Percentiles rank a stretch among this genome's conserved stretches.
Conservation (phyloP, 2,888 invertebrate species). For the Tanytarsus gracilentus region DNA sequence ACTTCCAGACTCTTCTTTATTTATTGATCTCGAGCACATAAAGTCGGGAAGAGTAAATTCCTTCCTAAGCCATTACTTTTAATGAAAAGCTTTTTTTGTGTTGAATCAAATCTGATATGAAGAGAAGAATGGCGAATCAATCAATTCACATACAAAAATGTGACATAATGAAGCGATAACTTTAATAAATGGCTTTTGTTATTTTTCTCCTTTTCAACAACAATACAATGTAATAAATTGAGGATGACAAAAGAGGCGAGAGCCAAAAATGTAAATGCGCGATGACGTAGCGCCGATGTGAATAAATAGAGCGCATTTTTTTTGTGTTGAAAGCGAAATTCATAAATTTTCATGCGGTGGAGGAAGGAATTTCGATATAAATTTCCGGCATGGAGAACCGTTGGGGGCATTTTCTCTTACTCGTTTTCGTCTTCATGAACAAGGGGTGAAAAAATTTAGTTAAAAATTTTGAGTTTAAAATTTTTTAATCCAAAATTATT, state of each 20-base stretch:
- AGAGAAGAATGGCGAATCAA: background rate
- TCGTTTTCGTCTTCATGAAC: no score
- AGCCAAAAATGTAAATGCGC: no score
- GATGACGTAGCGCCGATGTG: no score
- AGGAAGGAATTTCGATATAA: constrained; percentile 5
- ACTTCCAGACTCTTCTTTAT: no score
- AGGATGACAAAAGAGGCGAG: background rate
- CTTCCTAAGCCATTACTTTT: constrained; percentile 7
- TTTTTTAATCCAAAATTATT: no score
- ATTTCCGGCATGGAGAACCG: constrained; percentile 2
- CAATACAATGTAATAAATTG: constrained; percentile 9
- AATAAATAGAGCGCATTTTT: no score
- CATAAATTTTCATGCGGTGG: no score
- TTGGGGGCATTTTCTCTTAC: no score
- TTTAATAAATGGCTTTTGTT: constrained; percentile 15
- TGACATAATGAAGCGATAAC: constrained; percentile 15
- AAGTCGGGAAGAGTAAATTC: background rate
- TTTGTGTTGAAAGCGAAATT: no score
- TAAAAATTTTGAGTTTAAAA: no score
- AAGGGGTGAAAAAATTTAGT: no score
- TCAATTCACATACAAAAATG: constrained; percentile 12
- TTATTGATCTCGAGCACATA: no score
- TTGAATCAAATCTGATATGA: background rate
- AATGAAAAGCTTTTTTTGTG: constrained; percentile 10
- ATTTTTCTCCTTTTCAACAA: background rate